These are phyloP conservation scores for Danionella dracula DNA, from an alignment of 2,797 vertebrate genomes.

Conservation along the genomic window DNA sequence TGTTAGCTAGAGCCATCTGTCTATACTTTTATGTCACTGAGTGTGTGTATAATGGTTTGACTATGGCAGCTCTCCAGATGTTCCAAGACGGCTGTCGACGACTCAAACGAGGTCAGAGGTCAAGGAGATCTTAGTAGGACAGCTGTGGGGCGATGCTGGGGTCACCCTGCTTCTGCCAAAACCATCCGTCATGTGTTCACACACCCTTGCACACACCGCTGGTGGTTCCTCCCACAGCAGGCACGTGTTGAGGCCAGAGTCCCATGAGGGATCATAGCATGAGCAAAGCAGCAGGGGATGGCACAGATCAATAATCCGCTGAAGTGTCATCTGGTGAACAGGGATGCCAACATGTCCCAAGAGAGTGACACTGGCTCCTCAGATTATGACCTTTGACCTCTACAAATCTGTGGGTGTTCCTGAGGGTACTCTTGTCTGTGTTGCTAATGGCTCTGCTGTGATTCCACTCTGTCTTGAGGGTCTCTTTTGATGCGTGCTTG, in stretches of 20 bases:
- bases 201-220: conserved; percentile 40
- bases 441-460: conserved; percentile 21
- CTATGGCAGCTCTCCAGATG: conserved; percentile 64
- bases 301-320: conserved; percentile 69
- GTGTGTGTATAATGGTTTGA: conserved; percentile 49
- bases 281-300: conserved; percentile 53
- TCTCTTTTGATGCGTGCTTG: conserved; percentile 4
- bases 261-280: conserved; percentile 32
- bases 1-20: conserved; percentile 27
- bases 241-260: conserved; percentile 12
- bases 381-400: conserved; percentile 49
- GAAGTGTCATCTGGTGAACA: conserved; percentile 73
- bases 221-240: neutral
- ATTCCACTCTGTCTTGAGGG: conserved; percentile 21
- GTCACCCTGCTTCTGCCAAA: conserved; percentile 54
- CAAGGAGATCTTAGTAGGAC: conserved; percentile 61
- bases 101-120: conserved; percentile 56
- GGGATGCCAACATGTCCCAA: conserved; percentile 61
- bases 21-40: neutral
- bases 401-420: conserved; percentile 43
- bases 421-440: conserved; percentile 7
- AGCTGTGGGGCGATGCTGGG: conserved; percentile 59
- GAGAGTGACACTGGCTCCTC: conserved; percentile 55
- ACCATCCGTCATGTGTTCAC: conserved; percentile 62
- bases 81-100: conserved; percentile 51